Conservation (phyloP, 2,113 vertebrate genomes). For the Polyodon spathula region DNA sequence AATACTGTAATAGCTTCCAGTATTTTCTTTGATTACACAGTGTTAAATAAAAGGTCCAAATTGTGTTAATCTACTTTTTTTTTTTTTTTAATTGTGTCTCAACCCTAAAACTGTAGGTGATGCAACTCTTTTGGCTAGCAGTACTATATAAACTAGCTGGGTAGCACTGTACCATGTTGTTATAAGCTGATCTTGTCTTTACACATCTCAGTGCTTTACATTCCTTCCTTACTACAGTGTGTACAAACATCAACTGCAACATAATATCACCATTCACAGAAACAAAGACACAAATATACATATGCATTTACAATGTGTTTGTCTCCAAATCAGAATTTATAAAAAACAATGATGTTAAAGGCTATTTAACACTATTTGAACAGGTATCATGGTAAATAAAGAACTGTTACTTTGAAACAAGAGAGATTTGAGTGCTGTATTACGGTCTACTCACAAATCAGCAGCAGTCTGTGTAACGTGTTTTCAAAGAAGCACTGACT, state of each 20-base stretch:
- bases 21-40: too few relatives aligned
- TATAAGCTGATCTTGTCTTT: not conserved
- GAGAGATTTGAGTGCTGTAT: not conserved
- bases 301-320: not conserved
- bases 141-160: not conserved
- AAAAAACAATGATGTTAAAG: too few relatives aligned
- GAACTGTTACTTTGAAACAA: not conserved
- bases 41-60: too few relatives aligned
- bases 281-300: not conserved
- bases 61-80: too few relatives aligned
- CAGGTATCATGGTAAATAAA: not conserved
- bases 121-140: not conserved
- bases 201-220: too few relatives aligned
- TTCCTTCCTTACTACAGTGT: too few relatives aligned
- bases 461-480: constrained; percentile 19
- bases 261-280: too few relatives aligned
- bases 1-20: too few relatives aligned
- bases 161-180: not conserved
- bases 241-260: too few relatives aligned
- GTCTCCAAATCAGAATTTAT: not conserved
- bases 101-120: not conserved
- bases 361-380: too few relatives aligned
- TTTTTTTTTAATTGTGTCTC: too few relatives aligned
- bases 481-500: constrained; percentile 32
- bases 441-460: not conserved